Evolutionary conservation across 2,797 vertebrate species (phyloP).

Genomic region (Hippopotamyrus pictus): DNA sequence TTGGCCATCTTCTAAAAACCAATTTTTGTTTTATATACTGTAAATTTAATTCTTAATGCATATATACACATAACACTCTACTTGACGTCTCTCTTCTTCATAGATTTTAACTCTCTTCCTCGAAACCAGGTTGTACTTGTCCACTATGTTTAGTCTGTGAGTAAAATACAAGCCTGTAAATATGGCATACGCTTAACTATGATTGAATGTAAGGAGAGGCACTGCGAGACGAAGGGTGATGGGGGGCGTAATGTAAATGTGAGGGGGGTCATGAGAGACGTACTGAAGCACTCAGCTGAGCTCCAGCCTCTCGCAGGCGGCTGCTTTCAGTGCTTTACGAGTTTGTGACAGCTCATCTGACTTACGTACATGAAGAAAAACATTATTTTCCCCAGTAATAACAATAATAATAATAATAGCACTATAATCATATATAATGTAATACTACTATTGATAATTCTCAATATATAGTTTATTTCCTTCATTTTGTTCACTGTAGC

Average conservation of each 20-base stretch:
- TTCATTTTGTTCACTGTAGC: constrained; percentile 13
- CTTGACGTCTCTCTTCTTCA: neutral
- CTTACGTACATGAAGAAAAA: neutral
- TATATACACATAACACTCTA: neutral
- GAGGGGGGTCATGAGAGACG: neutral
- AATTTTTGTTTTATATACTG: constrained; percentile 17
- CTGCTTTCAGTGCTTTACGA: neutral
- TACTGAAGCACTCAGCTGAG: neutral
- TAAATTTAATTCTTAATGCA: neutral
- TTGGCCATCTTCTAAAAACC: neutral
- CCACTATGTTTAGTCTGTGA: neutral
- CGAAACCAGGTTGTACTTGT: neutral
- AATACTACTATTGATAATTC: neutral
- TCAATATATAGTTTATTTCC: neutral
- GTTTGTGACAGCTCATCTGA: neutral
- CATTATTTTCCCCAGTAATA: neutral
- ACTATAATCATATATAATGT: neutral
- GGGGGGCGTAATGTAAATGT: neutral
- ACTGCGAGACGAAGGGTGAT: neutral
- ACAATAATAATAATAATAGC: neutral
- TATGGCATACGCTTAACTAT: neutral
- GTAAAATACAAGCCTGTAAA: neutral
- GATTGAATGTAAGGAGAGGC: neutral
- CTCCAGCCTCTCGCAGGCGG: too few species aligned
- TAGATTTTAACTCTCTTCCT: constrained; percentile 9